phyloP scores from a whole-genome alignment of 2,797 vertebrate species.

The Clamator glandarius region DNA sequence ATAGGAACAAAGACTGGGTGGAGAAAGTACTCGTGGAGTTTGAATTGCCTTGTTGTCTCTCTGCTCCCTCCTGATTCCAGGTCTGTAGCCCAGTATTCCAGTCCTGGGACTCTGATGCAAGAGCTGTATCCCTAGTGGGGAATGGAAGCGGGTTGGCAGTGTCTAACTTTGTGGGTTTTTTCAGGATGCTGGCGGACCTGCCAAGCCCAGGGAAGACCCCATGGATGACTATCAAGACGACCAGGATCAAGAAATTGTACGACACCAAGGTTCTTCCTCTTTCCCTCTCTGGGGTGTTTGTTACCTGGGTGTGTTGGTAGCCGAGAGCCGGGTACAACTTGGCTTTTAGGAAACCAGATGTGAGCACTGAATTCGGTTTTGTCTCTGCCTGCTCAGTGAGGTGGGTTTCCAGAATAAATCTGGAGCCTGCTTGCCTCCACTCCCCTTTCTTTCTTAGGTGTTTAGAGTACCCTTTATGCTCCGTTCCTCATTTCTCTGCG shows the following conservation, averaged over 20 bases:
- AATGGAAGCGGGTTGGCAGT: neutral
- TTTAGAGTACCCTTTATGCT: neutral
- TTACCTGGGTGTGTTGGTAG: neutral
- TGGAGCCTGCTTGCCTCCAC: neutral
- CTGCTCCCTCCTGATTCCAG: neutral
- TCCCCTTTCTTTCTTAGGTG: neutral
- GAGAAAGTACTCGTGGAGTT: neutral
- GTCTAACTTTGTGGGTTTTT: neutral
- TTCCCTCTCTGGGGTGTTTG: constrained; percentile 16
- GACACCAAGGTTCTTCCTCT: constrained; percentile 51
- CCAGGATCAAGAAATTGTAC: constrained; percentile 70
- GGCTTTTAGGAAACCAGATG: neutral
- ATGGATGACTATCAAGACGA: constrained; percentile 65
- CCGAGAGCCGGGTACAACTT: neutral
- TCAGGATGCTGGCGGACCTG: constrained; percentile 46
- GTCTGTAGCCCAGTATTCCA: neutral
- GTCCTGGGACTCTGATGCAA: neutral
- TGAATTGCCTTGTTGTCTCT: neutral
- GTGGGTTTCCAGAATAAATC: neutral
- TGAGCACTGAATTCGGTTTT: neutral
- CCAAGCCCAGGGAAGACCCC: constrained; percentile 50
- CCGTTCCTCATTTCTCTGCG: neutral
- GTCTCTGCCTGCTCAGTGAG: neutral
- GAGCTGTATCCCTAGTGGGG: neutral
- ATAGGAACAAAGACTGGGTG: neutral